Base-by-base conservation (phyloP, 1,140 invertebrate species). In the Lordiphosa collinella region DNA sequence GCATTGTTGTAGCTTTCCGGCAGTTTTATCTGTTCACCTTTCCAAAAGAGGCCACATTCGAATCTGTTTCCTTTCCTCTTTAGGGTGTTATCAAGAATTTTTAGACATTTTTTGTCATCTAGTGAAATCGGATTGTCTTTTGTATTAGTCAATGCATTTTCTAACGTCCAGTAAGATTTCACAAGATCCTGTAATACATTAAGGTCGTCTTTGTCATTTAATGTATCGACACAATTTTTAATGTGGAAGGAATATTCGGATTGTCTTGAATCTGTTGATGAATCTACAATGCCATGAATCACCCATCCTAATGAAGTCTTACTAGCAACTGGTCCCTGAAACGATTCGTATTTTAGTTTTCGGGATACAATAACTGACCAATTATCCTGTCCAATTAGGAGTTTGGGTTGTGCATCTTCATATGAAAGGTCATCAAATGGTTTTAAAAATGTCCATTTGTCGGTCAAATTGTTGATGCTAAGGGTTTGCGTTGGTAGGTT, bases 41-140 rank as follows among this genome's bases (percentile, higher is more conserved):
- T 59, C 48, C 56, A 59, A 44, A 59, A 59, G 0, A 59, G 22
- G 4, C 48, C 56, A 29, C 56, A 59, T 43, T 59, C n/a, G 35
- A 52, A 2, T 50, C 16, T 12, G 51, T 58, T 38, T 34, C 22
- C 22, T n/a, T n/a, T n/a, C n/a, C n/a, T n/a, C n/a, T n/a, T n/a
- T n/a, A n/a, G n/a, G n/a, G n/a, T n/a, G n/a, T n/a, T n/a, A n/a
- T n/a, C n/a, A n/a, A n/a, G n/a, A n/a, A n/a, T n/a, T n/a, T n/a
- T n/a, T n/a, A 25, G 6, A 7, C 4, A 25, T 22, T 13, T 36
- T 22, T 51, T 51, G 35, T 51, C 48, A 3, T 51, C 48, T 8
- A 38, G 9, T 8, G 48, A 51, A 2, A 18, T 51, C 11, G 25
- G 25, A 25, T 37, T 12, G 9, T 22, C 35, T 8, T 51, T 25